Evolutionary conservation across 2,113 vertebrate species (phyloP), one percentile per base, ranked within the genome.

Genomic region (Aspiorhynchus laticeps): DNA sequence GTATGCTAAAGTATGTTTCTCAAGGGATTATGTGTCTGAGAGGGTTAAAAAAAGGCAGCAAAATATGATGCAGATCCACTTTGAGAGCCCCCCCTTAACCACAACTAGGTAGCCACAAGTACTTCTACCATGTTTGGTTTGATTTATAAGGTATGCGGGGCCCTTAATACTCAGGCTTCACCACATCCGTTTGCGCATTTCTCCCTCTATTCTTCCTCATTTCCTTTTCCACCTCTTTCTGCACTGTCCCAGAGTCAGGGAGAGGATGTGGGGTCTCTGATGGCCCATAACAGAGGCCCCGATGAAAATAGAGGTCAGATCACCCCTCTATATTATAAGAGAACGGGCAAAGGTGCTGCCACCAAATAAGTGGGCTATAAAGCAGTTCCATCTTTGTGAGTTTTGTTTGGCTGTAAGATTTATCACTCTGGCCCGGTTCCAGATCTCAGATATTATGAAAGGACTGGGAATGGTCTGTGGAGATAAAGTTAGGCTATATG

Each of bases 401-500:
- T 76, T 61, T 71, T 43, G 41, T 28, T 24, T 61, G 56, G 26
- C 21, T 46, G 38, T 33, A 14, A 78, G 84, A 59, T 67, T 74
- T 85, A 69, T 76, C 26, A 31, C 33, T 48, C 48, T 80, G 84
- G 87, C 79, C n/a, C 5, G n/a, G 46, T 59, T 82, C 74, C 84
- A 83, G 43, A 26, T 8, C 71, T 80, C 33, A 61, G 69, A 19
- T 71, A 28, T 48, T 77, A 82, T 33, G 46, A 83, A 48, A 36
- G n/a, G 21, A 79, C 38, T 28, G 61, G 79, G 76, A 65, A 65
- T 73, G 59, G 65, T 69, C 48, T 48, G 53, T 67, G 76, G 86
- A 87, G 87, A 85, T 63, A 83, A 85, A 90, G 51, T 78, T 85
- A n/a, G n/a, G n/a, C n/a, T n/a, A 88, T 71, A 85, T 78, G 73